Evolutionary conservation across 1,140 invertebrate genomes (phyloP), one percentile per base, ranked within the genome.

Genomic region (Trissolcus basalis): DNA sequence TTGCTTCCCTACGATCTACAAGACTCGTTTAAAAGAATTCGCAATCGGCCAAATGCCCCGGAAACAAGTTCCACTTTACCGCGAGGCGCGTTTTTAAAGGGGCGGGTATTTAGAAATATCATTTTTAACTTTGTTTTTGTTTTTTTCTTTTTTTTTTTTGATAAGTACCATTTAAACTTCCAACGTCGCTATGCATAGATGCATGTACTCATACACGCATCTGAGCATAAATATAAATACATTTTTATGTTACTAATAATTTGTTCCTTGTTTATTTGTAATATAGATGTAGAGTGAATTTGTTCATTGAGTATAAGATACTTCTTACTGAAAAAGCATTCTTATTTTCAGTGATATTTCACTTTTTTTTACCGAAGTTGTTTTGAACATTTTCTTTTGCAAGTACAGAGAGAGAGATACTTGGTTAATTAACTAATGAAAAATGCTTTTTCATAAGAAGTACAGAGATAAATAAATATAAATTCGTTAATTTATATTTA

Each of bases 81-180:
- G 61, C 59, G 78, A 80, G 73, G 61, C 61, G 47, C 80, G 51
- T 77, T 78, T 78, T 80, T 70, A 67, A 78, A 64, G 56, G 65
- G 53, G 56, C 58, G 56, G 61, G 54, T 82, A 71, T 74, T 81
- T 79, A 81, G 63, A 81, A 82, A 83, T 67, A 77, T 63, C 76
- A 78, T 78, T 81, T n/a, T 27, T 27, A 27, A 27, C 19, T 27
- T 27, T 27, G 19, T 27, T 27, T n/a, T 79, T 71, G 72, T 77
- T 80, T 80, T 69, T 36, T 54, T 50, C 59, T 79, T 78, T 58
- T 73, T 74, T 73, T 79, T 78, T 58, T 73, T 74, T 73, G 69
- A 82, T 78, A 77, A 77, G 51, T 69, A 69, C 51, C 59, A 58
- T 75, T 80, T 80, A 71, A 80, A 81, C 61, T 79, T 80, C 32